Evolutionary conservation across 2,888 invertebrate genomes (phyloP).

Genomic region (Ellobium chinense): DNA sequence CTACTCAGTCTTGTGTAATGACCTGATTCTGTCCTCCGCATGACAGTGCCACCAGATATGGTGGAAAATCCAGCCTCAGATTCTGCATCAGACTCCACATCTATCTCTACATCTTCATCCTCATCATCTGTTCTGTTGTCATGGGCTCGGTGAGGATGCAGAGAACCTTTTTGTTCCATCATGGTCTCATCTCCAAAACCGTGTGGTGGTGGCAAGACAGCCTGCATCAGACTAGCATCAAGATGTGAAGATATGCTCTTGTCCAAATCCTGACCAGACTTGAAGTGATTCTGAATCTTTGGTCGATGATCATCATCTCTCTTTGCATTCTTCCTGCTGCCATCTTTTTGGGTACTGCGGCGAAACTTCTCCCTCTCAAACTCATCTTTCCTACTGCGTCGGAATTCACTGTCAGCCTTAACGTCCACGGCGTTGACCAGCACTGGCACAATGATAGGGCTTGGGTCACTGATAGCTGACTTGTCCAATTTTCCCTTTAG

Average conservation of each 20-base stretch:
- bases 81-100: slow-evolving; percentile 43
- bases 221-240: slow-evolving; percentile 42
- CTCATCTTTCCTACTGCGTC: slow-evolving; percentile 37
- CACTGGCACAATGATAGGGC: slow-evolving; percentile 56
- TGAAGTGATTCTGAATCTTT: neutral
- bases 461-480: slow-evolving; percentile 59
- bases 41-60: slow-evolving; percentile 58
- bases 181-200: slow-evolving; percentile 49
- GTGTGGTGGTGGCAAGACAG: slow-evolving; percentile 46
- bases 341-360: neutral
- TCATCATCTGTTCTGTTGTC: neutral
- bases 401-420: neutral
- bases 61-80: slow-evolving; percentile 60
- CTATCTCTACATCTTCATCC: slow-evolving; percentile 34
- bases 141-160: neutral
- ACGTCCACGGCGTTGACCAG: neutral
- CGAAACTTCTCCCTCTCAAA: slow-evolving; percentile 19
- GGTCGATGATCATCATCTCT: neutral
- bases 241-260: neutral
- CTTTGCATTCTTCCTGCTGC: neutral
- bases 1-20: neutral
- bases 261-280: neutral
- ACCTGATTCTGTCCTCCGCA: slow-evolving; percentile 49
- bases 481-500: slow-evolving; percentile 66
- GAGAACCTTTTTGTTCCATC: slow-evolving; percentile 14